Evolutionary conservation across 2,797 vertebrate genomes (phyloP).

Genomic region (Scolopax bukidnonensis): DNA sequence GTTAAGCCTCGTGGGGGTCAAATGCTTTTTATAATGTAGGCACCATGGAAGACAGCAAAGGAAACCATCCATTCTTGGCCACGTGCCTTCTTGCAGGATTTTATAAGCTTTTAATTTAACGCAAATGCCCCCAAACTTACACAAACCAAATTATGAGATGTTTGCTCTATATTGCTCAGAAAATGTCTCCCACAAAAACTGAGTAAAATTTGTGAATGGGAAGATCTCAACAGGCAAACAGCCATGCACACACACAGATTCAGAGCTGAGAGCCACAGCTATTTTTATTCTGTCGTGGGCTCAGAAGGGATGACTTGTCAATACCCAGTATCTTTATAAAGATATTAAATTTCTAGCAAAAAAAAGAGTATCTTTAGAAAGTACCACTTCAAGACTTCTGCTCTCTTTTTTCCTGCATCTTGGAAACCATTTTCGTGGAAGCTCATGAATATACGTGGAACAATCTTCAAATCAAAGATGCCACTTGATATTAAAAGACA

Average conservation of each 20-base stretch:
- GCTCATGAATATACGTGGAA: not conserved
- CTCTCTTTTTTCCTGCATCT: not conserved
- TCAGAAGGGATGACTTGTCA: not conserved
- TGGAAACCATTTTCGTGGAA: not conserved
- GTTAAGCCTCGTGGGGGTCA: not conserved
- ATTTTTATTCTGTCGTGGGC: not conserved
- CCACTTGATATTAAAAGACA: not conserved
- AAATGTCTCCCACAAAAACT: not conserved
- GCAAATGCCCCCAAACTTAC: not conserved
- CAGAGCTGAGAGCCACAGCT: not conserved
- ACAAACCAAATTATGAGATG: not conserved
- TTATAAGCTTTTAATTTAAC: not conserved
- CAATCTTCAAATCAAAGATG: not conserved
- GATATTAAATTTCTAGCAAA: not conserved
- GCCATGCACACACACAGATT: not conserved
- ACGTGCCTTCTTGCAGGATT: not conserved
- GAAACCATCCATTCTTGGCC: not conserved
- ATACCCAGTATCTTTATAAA: not conserved
- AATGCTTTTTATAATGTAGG: not conserved
- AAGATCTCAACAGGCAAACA: not conserved
- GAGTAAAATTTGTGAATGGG: not conserved
- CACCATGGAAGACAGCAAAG: not conserved
- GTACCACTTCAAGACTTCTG: not conserved
- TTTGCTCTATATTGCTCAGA: not conserved
- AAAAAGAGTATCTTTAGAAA: not conserved